These are phyloP conservation scores for Scylla paramamosain DNA, from an alignment of 1,140 invertebrate genomes.

Conservation along the genomic window DNA sequence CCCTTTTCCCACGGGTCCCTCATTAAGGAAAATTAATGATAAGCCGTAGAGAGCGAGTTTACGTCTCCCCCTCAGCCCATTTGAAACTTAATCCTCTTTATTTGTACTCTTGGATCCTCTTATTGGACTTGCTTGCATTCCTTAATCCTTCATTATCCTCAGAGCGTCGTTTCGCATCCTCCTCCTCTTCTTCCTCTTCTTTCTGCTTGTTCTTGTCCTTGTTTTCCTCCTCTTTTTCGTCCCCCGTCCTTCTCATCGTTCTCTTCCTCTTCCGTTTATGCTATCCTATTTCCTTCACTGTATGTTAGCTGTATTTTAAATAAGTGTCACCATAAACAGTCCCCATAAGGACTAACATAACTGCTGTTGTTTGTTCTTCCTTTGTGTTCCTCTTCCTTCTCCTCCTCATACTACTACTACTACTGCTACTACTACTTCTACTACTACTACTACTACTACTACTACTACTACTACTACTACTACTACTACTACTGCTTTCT, in stretches of 20 bases:
- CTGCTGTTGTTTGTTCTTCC: too few relatives aligned
- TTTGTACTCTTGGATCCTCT: not conserved
- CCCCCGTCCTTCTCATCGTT: not conserved
- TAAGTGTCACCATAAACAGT: too few relatives aligned
- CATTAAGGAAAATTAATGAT: slow-evolving; percentile 22
- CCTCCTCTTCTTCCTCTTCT: not conserved
- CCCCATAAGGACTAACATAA: too few relatives aligned
- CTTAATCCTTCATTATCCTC: not conserved
- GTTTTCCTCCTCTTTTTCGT: not conserved
- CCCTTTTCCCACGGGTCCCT: not conserved
- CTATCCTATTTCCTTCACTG: too few relatives aligned
- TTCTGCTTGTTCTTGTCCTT: not conserved
- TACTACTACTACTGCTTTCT: too few relatives aligned
- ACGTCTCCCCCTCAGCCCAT: not conserved
- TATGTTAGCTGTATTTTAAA: too few relatives aligned
- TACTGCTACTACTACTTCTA: too few relatives aligned
- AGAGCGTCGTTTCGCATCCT: not conserved
- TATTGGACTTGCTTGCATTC: not conserved
- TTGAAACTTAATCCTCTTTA: not conserved
- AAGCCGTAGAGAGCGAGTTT: not conserved
- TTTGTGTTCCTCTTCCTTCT: not conserved
- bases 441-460: too few relatives aligned
- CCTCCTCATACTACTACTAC: too few relatives aligned
- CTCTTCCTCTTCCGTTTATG: not conserved
- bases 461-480: too few relatives aligned